Base-by-base conservation (phyloP, 2,888 invertebrate genomes). In the Colletes collaris region DNA sequence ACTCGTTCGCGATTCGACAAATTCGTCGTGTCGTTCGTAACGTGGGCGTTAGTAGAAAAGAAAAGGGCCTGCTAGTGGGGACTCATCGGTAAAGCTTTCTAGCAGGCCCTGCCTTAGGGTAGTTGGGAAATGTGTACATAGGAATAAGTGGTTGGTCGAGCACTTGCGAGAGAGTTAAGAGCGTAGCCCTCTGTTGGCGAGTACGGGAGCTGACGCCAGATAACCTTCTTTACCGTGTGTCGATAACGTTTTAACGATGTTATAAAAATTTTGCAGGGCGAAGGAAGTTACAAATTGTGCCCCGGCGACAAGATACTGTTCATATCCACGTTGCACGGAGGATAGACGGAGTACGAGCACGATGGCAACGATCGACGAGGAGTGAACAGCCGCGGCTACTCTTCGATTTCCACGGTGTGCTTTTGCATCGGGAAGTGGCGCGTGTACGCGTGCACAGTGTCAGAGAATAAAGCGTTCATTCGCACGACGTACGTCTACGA, bases 271-370 rank as follows among this genome's bases (percentile, higher is more conserved):
- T 94, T 81, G 40, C 85, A 94, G 94, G 97, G 96, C 0, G 96
- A 97, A 85, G 91, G 96, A 16, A 95, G 96, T 6, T 97, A 97
- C 90, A 94, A 95, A 88, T 89, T 97, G 46, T 94, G 96, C 84
- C 92, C 94, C 2, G 95, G 95, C 55, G 97, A 97, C 89, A 95
- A 93, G n/a, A 94, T 97, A 58, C 94, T 96, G 88, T 97, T 97
- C 88, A 97, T 97, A 93, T 97, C 97, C 0, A 97, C 97, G 0
- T 92, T 97, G 53, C 97, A 97, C 90, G 97, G 97, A 2, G 97
- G 97, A 88, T 97, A 94, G 94, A 19, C 13, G 7, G 3, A 27
- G 27, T 27, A 19, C 2, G 19, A 40, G n/a, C 16, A 11, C 56
- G 35, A 62, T 27, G 67, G 5, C 11, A 19, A 19, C 16, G 52